A percentile compares a stretch with the other conserved stretches of the same genome.
phyloP scores from a whole-genome alignment of 2,113 vertebrate genomes.

The Thalassarche chlororhynchos region DNA sequence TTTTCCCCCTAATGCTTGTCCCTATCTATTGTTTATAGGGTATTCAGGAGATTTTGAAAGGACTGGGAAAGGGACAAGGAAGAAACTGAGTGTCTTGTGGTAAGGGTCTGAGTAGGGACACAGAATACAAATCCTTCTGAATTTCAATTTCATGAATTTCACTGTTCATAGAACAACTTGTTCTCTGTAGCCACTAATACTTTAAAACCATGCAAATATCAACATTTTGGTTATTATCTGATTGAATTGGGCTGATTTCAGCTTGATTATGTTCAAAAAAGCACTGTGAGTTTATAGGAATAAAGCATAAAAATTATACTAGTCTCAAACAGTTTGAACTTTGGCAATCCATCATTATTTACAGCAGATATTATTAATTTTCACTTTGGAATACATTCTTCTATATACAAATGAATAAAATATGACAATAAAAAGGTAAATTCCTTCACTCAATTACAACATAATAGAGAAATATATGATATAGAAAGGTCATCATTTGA shows the following conservation, averaged over 20 bases:
- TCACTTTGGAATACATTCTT: background rate
- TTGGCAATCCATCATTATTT: background rate
- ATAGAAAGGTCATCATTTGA: background rate
- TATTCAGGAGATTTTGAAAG: background rate
- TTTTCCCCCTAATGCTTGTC: background rate
- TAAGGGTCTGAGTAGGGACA: background rate
- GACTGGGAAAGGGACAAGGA: background rate
- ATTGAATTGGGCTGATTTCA: background rate
- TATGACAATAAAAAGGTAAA: background rate
- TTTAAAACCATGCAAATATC: background rate
- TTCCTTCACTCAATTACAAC: background rate
- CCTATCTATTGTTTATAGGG: background rate
- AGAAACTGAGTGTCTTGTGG: background rate
- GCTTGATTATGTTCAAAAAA: background rate
- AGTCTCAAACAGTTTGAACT: background rate
- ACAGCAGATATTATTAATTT: background rate
- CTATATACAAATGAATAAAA: background rate
- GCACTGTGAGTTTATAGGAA: background rate
- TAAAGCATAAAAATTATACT: background rate
- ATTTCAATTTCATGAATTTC: background rate
- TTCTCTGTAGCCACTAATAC: background rate
- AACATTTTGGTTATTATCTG: background rate
- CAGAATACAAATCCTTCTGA: background rate
- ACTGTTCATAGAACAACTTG: background rate
- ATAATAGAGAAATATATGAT: background rate